These are phyloP conservation scores for Acropora tenuis DNA, from an alignment of 64 coral and sea anemone species.

Conservation along the genomic window DNA sequence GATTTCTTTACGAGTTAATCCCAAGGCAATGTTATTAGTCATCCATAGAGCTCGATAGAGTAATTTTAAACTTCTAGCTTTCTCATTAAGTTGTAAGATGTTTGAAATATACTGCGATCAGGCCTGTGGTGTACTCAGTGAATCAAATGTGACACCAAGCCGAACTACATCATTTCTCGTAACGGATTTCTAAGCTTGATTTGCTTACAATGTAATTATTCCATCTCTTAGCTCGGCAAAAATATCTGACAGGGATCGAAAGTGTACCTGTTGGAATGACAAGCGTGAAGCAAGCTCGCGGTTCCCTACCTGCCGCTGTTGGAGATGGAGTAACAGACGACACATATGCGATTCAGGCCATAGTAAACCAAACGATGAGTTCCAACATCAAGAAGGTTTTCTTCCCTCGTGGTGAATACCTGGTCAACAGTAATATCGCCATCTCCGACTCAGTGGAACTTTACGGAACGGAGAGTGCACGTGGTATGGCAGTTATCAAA, in stretches of 20 bases:
- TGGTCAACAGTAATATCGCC: background rate
- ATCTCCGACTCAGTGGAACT: background rate
- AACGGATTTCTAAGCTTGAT: background rate
- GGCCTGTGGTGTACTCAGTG: no score
- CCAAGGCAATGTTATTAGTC: no score
- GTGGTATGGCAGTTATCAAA: slow-evolving; percentile 24
- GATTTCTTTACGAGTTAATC: no score
- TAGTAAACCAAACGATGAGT: background rate
- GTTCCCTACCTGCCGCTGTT: background rate
- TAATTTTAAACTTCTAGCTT: no score
- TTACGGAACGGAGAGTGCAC: slow-evolving; percentile 7
- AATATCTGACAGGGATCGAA: slow-evolving; percentile 20
- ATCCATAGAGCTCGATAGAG: no score
- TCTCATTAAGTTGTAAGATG: no score
- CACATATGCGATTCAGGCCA: slow-evolving; percentile 18
- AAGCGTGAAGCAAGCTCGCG: slow-evolving; percentile 20
- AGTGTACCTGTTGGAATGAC: slow-evolving; percentile 4
- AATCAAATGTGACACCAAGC: no score
- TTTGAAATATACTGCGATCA: no score
- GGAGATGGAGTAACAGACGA: slow-evolving; percentile 30
- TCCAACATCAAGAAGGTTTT: slow-evolving; percentile 2
- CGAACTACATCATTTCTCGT: background rate
- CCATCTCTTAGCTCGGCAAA: background rate
- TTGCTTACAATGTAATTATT: background rate
- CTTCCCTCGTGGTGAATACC: slow-evolving; percentile 51